Percentiles rank a stretch among this genome's conserved stretches.
Evolutionary conservation across 92 coral and sea anemone genomes (phyloP).

Genomic region (Pocillopora meandrina): DNA sequence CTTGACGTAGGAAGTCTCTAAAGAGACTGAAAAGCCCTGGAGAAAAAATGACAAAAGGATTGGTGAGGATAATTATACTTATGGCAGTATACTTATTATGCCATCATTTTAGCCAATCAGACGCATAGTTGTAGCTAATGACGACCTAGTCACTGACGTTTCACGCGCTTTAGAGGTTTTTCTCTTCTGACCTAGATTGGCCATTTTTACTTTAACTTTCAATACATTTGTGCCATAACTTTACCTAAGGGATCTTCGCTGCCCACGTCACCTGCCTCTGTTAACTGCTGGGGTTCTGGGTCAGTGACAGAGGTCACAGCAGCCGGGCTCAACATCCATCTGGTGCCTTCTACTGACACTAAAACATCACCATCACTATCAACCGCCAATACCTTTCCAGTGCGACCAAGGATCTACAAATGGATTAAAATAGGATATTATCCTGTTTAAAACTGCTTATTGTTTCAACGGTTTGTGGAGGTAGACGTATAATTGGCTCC

Average conservation of each 20-base stretch:
- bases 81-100: background rate
- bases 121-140: too few relatives aligned
- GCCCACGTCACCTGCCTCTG: background rate
- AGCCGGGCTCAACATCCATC: slow-evolving; percentile 59
- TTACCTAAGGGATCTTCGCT: slow-evolving; percentile 31
- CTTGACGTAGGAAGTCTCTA: slow-evolving; percentile 5
- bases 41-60: background rate
- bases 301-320: slow-evolving; percentile 39
- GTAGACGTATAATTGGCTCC: too few relatives aligned
- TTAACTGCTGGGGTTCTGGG: slow-evolving; percentile 12
- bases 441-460: background rate
- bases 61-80: background rate
- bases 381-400: slow-evolving; percentile 54
- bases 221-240: too few relatives aligned
- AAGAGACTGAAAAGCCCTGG: slow-evolving; percentile 17
- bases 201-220: too few relatives aligned
- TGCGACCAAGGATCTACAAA: slow-evolving; percentile 63
- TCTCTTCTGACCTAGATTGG: too few relatives aligned
- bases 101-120: too few relatives aligned
- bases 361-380: slow-evolving; percentile 43
- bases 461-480: too few relatives aligned
- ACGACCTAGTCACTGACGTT: too few relatives aligned
- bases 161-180: too few relatives aligned
- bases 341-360: slow-evolving; percentile 40
- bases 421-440: background rate